Conservation (phyloP, 2,113 vertebrate genomes). For the Pithys albifrons region DNA sequence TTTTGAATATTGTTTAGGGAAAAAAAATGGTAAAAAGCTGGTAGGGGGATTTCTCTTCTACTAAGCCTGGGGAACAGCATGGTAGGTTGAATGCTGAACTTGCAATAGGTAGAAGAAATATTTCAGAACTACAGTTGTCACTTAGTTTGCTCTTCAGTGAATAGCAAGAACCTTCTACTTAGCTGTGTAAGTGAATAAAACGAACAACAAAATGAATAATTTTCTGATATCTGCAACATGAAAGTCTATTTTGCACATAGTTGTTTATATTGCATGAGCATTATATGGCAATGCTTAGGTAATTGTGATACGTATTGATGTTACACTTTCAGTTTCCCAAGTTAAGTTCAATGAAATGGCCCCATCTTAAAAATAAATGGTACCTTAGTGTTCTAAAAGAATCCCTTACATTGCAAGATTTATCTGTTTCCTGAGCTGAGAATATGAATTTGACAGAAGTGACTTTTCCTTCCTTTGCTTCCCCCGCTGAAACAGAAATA, state of each 20-base stretch:
- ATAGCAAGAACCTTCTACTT: not conserved
- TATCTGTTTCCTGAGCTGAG: not conserved
- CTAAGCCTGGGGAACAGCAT: not conserved
- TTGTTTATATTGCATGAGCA: not conserved
- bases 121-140: not conserved
- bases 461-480: not conserved
- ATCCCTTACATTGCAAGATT: not conserved
- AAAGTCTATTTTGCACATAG: not conserved
- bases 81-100: not conserved
- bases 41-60: not conserved
- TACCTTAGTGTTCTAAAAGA: not conserved
- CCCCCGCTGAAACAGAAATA: not conserved
- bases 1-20: slow-evolving; percentile 48
- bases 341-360: not conserved
- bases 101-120: not conserved
- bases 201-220: not conserved
- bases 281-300: not conserved
- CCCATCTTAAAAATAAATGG: not conserved
- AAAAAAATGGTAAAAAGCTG: slow-evolving; percentile 39
- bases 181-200: not conserved
- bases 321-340: not conserved
- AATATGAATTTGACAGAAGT: not conserved
- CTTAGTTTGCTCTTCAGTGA: not conserved
- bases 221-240: not conserved
- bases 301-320: not conserved